phyloP scores from a whole-genome alignment of 2,797 vertebrate species.

The Gadopsis marmoratus region DNA sequence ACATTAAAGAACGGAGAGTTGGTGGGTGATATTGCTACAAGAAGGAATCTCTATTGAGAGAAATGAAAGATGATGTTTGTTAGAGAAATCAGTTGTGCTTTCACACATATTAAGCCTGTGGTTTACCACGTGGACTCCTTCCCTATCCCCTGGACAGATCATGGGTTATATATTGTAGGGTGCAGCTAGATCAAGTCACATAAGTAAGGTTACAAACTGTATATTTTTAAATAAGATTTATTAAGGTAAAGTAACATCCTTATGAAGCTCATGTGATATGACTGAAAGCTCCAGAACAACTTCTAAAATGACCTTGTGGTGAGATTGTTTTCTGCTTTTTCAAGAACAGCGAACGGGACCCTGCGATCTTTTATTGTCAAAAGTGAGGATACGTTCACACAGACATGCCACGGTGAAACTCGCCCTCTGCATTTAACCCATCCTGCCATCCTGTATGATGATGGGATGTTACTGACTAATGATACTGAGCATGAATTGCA shows the following conservation, averaged over 20 bases:
- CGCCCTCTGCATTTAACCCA: too few species aligned
- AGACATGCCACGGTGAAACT: too few species aligned
- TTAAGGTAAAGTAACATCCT: not conserved
- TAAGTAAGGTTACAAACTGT: not conserved
- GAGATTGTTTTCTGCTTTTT: not conserved
- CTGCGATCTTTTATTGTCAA: too few species aligned
- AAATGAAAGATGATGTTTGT: not conserved
- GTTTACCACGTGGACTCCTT: not conserved
- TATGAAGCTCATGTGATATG: not conserved
- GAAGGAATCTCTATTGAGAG: not conserved
- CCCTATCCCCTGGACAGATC: not conserved
- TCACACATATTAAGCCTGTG: not conserved
- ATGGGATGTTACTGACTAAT: too few species aligned
- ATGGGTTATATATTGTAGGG: not conserved
- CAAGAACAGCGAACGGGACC: too few species aligned
- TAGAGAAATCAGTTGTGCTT: not conserved
- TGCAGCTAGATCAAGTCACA: not conserved
- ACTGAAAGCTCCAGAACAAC: not conserved
- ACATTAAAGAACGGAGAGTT: conserved; percentile 11
- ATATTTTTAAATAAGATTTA: not conserved
- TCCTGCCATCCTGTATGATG: too few species aligned
- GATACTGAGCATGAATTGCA: not conserved
- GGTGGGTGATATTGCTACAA: not conserved
- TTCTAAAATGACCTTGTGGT: not conserved
- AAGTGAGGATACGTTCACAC: too few species aligned